These are phyloP conservation scores for Drosophila longiperda DNA, from an alignment of 2,888 invertebrate genomes.

Conservation along the genomic window DNA sequence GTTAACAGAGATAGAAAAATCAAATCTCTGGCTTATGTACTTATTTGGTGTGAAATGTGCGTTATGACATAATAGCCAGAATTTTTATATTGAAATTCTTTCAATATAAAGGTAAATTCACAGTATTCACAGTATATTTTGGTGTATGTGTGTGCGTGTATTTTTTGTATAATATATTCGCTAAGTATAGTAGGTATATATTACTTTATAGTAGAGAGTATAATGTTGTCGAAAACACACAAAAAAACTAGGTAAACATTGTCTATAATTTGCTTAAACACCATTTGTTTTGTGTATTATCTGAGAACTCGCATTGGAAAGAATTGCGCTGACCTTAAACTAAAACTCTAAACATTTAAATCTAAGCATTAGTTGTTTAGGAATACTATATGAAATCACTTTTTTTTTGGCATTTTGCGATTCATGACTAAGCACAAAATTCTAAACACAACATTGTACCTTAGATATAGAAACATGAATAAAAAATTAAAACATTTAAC, in stretches of 20 bases:
- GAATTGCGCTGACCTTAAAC: constrained; percentile 32
- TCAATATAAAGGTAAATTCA: constrained; percentile 1
- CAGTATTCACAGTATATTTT: constrained; percentile 33
- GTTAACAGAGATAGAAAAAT: constrained; percentile 51
- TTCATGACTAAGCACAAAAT: constrained; percentile 37
- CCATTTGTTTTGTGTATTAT: constrained; percentile 9
- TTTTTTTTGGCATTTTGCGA: constrained; percentile 74
- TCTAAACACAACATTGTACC: constrained; percentile 16
- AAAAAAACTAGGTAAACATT: constrained; percentile 22
- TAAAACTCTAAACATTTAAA: constrained; percentile 42
- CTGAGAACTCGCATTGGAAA: constrained; percentile 34
- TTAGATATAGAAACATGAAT: constrained; percentile 23
- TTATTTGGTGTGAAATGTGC: constrained; percentile 14
- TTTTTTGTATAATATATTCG: constrained; percentile 36
- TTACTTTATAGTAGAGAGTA: constrained; percentile 29
- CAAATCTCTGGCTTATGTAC: constrained; percentile 38
- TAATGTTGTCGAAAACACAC: constrained; percentile 27
- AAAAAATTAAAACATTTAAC: background rate
- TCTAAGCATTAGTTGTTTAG: constrained; percentile 59
- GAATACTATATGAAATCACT: constrained; percentile 75
- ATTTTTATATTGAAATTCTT: background rate
- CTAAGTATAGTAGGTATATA: constrained; percentile 29
- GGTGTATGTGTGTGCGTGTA: constrained; percentile 4
- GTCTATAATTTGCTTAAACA: constrained; percentile 23
- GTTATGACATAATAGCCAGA: constrained; percentile 1